Evolutionary conservation across 2,113 vertebrate species (phyloP).

Genomic region (Tonatia bakeri): DNA sequence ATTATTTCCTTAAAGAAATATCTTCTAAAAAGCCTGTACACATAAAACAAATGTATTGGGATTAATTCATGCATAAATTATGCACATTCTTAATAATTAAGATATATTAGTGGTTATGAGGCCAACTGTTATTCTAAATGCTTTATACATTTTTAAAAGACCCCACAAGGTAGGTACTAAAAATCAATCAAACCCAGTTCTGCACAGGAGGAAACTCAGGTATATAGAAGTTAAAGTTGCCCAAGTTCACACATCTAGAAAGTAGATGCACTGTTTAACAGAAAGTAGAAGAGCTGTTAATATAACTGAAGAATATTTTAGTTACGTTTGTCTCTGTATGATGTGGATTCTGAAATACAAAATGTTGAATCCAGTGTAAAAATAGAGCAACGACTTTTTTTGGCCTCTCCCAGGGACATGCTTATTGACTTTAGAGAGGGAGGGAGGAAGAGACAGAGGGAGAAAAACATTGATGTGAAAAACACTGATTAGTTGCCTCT

Average conservation of each 20-base stretch:
- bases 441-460: too few relatives aligned
- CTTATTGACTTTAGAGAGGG: too few relatives aligned
- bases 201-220: not conserved
- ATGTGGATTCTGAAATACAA: not conserved
- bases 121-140: not conserved
- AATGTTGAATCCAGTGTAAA: not conserved
- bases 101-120: not conserved
- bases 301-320: constrained; percentile 16
- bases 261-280: not conserved
- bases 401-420: too few relatives aligned
- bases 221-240: not conserved
- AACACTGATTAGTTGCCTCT: too few relatives aligned
- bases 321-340: not conserved
- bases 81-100: not conserved
- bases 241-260: not conserved
- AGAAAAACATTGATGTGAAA: too few relatives aligned
- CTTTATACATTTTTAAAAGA: not conserved
- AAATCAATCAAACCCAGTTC: not conserved
- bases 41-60: not conserved
- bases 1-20: not conserved
- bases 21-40: not conserved
- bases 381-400: not conserved
- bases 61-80: constrained; percentile 18
- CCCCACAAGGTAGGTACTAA: not conserved
- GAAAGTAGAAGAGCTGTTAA: not conserved